These are phyloP conservation scores for Dromococcyx pavoninus DNA, from an alignment of 2,797 vertebrate species.

Conservation along the genomic window DNA sequence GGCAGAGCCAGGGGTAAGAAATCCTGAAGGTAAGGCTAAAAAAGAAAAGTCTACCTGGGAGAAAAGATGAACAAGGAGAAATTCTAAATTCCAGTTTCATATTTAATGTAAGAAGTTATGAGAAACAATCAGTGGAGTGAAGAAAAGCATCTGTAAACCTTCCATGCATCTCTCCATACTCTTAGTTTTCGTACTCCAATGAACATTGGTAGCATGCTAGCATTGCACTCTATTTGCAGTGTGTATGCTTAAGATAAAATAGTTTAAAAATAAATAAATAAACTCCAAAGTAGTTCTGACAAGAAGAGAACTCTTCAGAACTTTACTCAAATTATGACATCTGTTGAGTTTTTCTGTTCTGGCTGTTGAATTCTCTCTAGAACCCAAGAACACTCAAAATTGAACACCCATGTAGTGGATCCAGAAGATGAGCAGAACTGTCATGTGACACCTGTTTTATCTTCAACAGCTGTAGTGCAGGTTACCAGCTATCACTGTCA, in stretches of 20 bases:
- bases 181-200: background rate
- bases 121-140: background rate
- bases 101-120: background rate
- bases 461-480: background rate
- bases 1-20: background rate
- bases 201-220: background rate
- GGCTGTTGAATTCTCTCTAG: background rate
- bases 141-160: background rate
- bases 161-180: background rate
- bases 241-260: background rate
- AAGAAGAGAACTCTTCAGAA: background rate
- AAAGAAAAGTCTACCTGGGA: slow-evolving; percentile 30
- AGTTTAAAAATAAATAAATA: background rate
- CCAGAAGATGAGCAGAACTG: background rate
- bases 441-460: background rate
- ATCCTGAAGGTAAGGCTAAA: background rate
- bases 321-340: background rate
- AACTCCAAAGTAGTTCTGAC: background rate
- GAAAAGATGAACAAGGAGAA: background rate
- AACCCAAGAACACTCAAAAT: fast-evolving
- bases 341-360: background rate
- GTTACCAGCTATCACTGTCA: background rate
- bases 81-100: background rate
- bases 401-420: fast-evolving
- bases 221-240: background rate